Base-by-base conservation (phyloP, 92 coral and sea anemone genomes). In the Scolanthus callimorphus region DNA sequence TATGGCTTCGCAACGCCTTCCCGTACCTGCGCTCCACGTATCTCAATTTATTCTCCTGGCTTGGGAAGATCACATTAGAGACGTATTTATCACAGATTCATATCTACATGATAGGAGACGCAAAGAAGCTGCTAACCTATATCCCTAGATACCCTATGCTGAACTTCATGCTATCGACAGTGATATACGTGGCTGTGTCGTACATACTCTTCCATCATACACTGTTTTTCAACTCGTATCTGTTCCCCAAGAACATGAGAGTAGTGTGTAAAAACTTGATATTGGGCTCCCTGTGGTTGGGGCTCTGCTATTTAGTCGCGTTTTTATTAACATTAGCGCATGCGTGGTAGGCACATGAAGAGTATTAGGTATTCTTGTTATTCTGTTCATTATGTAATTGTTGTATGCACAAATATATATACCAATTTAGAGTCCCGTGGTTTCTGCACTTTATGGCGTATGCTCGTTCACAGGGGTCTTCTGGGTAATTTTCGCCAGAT, bases 41-140 rank as follows among this genome's bases (percentile, higher is more conserved):
- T 44, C 62, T 92, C 11, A 90, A 90, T 47, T 83, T 92, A 52
- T 92, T 92, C 50, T 81, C 88, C 38, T 92, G 96, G 96, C 89
- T 92, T 30, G 98, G 98, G 3, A 92, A 92, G 63, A 61, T 92
- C 17, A 92, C 98, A 0, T 57, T 92, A 11, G 98, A 92, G 66
- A 88, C 98, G 1, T 92, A 92, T 29, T 78, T 92, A 4, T 89
- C 98, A 20, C 98, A 92, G 50, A 92, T 92, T 54, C 96, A 92
- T 50, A 92, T 92, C 52, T 92, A 92, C 61, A 92, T 92, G 98
- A 92, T 92, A 39, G 98, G 84, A 8, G 79, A 89, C 31, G 98
- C 98, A n/a, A 69, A 76, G 56, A 74, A 70, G 39, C 38, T 72
- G 15, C 37, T 92, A 57, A 67, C 81, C 3, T 92, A 92, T 51